Percentiles rank a stretch among this genome's conserved stretches.
Evolutionary conservation across 1,140 invertebrate species (phyloP).

Genomic region (Plectrocnemia conspersa): DNA sequence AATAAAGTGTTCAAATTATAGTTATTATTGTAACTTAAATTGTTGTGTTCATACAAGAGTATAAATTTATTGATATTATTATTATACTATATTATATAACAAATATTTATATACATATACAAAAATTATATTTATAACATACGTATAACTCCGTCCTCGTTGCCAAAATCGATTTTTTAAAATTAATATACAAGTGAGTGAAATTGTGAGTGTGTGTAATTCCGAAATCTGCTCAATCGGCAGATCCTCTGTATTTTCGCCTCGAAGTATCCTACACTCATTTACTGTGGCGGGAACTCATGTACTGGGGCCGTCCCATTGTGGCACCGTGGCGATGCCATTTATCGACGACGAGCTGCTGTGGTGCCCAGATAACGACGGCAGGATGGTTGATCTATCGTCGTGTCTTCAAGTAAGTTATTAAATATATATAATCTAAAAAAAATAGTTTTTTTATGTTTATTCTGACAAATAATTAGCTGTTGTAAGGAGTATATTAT

Average conservation of each 20-base stretch:
- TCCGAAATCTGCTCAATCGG: too few relatives aligned
- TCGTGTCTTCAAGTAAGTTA: conserved; percentile 78
- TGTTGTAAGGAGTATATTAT: too few relatives aligned
- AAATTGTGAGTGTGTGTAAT: too few relatives aligned
- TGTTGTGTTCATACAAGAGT: conserved; percentile 19
- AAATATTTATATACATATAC: neutral
- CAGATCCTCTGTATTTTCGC: conserved; percentile 9
- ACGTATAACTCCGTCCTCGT: conserved; percentile 26
- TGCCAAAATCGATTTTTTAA: conserved; percentile 20
- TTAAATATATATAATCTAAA: too few relatives aligned
- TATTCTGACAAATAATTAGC: too few relatives aligned
- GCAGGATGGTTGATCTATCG: conserved; percentile 84
- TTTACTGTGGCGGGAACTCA: conserved; percentile 56
- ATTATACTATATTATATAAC: conserved; percentile 1
- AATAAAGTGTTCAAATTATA: conserved; percentile 33
- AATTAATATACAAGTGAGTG: neutral
- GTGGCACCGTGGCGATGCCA: conserved; percentile 72
- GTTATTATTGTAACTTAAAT: conserved; percentile 28
- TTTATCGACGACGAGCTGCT: conserved; percentile 90
- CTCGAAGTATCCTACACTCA: conserved; percentile 37
- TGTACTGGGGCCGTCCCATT: conserved; percentile 55
- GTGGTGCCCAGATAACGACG: conserved; percentile 88
- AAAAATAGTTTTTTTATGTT: too few relatives aligned
- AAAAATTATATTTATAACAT: conserved; percentile 15
- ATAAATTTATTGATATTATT: conserved; percentile 6